Conservation (phyloP, 2,113 vertebrate genomes). For the Pseudopipra pipra region DNA sequence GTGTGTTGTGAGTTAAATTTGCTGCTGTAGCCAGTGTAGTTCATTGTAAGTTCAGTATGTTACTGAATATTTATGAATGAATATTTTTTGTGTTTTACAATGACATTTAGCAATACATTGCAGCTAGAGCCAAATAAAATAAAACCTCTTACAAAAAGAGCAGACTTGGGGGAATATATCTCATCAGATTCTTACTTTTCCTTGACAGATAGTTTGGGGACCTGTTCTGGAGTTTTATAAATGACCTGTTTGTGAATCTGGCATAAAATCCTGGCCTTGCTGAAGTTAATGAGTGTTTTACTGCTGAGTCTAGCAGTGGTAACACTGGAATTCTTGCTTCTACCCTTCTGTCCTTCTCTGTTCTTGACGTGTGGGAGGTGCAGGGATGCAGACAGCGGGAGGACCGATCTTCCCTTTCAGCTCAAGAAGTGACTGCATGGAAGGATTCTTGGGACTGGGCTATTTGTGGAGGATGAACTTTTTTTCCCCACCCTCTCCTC, state of each 20-base stretch:
- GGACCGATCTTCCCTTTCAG: not conserved
- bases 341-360: not conserved
- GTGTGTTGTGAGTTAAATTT: constrained; percentile 43
- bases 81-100: constrained; percentile 49
- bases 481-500: not conserved
- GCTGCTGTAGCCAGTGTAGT: constrained; percentile 18
- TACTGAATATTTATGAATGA: constrained; percentile 69
- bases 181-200: constrained; percentile 23
- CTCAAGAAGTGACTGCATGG: not conserved
- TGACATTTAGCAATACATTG: constrained; percentile 48
- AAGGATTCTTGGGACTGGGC: not conserved
- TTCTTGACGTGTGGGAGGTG: not conserved
- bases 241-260: not conserved
- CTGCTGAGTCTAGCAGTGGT: not conserved
- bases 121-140: constrained; percentile 56
- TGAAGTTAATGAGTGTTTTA: not conserved
- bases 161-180: not conserved
- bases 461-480: not conserved
- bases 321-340: not conserved
- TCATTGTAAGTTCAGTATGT: constrained; percentile 60
- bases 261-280: constrained; percentile 2
- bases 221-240: constrained; percentile 22
- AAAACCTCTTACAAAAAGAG: constrained; percentile 39
- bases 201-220: constrained; percentile 34
- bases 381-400: not conserved